phyloP scores from a whole-genome alignment of 2,797 vertebrate species.

The Silurus lanzhouensis region DNA sequence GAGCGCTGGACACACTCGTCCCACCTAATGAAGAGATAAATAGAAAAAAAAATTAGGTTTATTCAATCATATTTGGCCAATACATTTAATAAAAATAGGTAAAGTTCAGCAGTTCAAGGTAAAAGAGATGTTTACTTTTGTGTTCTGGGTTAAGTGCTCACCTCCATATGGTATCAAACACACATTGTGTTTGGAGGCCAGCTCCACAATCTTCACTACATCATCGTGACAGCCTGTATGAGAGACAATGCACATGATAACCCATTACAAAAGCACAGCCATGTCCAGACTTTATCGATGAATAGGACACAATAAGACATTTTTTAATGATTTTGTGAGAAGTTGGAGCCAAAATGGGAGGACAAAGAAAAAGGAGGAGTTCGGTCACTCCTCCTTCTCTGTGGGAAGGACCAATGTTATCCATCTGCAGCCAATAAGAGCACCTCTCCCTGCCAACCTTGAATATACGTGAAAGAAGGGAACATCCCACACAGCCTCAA shows the following conservation, averaged over 20 bases:
- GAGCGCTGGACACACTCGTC: conserved; percentile 92
- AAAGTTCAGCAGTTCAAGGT: neutral
- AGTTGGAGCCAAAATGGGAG: neutral
- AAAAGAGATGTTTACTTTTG: neutral
- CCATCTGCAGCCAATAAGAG: conserved; percentile 32
- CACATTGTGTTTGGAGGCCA: conserved; percentile 92
- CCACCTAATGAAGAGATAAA: conserved; percentile 76
- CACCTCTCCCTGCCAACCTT: neutral
- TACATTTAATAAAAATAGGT: neutral
- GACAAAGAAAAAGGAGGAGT: conserved; percentile 21
- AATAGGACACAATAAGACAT: neutral
- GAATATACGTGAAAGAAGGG: neutral
- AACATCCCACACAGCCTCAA: neutral
- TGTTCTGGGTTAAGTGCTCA: conserved; percentile 70
- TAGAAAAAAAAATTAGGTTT: neutral
- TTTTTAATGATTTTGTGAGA: neutral
- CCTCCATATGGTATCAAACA: conserved; percentile 98
- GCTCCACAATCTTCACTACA: conserved; percentile 92
- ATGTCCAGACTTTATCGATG: neutral
- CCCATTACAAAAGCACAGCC: conserved; percentile 16
- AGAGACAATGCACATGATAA: conserved; percentile 40
- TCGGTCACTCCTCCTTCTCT: neutral
- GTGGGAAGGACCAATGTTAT: neutral
- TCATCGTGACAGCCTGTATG: conserved; percentile 88
- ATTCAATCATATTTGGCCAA: neutral